Evolutionary conservation across 2,888 invertebrate species (phyloP), one percentile per base, ranked within the genome.

Genomic region (Philaethria dido): DNA sequence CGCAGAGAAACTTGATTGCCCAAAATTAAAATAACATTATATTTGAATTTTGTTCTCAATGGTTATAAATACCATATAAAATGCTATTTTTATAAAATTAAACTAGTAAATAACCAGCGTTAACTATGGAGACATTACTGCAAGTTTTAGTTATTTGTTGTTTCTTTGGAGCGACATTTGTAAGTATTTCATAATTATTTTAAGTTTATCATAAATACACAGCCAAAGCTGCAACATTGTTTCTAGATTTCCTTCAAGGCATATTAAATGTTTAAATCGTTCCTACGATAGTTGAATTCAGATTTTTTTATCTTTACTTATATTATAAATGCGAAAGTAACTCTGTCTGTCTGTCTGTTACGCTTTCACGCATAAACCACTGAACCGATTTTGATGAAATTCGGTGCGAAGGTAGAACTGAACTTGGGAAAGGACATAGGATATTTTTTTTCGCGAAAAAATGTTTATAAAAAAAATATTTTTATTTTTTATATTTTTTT

Each of bases 141-240:
- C 78, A 77, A 63, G 70, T 79, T 54, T 70, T 81, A 52, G 69
- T 82, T 39, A 80, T 73, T 71, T 75, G 74, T 63, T 80, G 73
- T 71, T 72, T 82, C 13, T 67, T 84, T 25, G 75, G 76, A 45
- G 69, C 74, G 14, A 72, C 77, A 61, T 71, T 80, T 61, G 87
- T 87, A 76, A 87, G 86, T 80, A 71, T 5, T 25, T 44, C 18
- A 6, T 3, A 8, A 8, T 33, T 8, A 5, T 33, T 13, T 13
- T 39, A n/a, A 16, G 20, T 20, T 6, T 5, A 16, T 50, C 39
- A 1, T 22, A 47, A 11, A 0, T n/a, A 13, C 14, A 18, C 20
- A 22, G 2, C 9, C 8, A 45, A 42, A 47, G 11, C 20, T 3
- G 39, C 3, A 39, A 39, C 39, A 2, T 3, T 13, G 13, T 13